phyloP scores from a whole-genome alignment of 1,140 invertebrate species.

The Lordiphosa collinella region DNA sequence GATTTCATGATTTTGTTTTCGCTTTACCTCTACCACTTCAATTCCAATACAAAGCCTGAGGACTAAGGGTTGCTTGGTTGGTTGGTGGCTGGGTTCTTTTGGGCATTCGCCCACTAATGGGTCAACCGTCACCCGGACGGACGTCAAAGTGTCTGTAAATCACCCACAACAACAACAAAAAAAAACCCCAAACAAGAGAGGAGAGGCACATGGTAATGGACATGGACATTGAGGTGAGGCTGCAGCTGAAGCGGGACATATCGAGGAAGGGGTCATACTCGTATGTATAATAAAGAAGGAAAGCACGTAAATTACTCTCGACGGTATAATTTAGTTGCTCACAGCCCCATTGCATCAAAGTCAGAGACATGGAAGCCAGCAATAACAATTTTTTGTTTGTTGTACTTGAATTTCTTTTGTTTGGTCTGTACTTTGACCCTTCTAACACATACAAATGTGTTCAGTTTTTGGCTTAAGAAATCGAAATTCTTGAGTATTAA shows the following conservation, averaged over 20 bases:
- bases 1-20: constrained; percentile 67
- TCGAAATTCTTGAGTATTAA: neutral
- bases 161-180: constrained; percentile 52
- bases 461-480: no score
- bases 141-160: constrained; percentile 76
- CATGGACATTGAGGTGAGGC: constrained; percentile 60
- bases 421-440: no score
- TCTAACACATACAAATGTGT: no score
- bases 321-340: constrained; percentile 69
- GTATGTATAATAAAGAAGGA: constrained; percentile 64
- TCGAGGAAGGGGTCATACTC: constrained; percentile 23
- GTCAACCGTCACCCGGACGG: constrained; percentile 72
- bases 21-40: constrained; percentile 3
- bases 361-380: no score
- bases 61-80: constrained; percentile 43
- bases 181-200: constrained; percentile 28
- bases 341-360: neutral
- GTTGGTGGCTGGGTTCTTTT: constrained; percentile 46
- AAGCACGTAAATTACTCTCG: constrained; percentile 74
- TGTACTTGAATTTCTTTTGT: no score
- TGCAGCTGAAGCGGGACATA: constrained; percentile 27
- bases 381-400: no score
- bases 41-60: constrained; percentile 3
- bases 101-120: constrained; percentile 68
- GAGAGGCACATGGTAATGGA: constrained; percentile 44